Conservation (phyloP, 2,113 vertebrate genomes). For the Hystrix cristata region DNA sequence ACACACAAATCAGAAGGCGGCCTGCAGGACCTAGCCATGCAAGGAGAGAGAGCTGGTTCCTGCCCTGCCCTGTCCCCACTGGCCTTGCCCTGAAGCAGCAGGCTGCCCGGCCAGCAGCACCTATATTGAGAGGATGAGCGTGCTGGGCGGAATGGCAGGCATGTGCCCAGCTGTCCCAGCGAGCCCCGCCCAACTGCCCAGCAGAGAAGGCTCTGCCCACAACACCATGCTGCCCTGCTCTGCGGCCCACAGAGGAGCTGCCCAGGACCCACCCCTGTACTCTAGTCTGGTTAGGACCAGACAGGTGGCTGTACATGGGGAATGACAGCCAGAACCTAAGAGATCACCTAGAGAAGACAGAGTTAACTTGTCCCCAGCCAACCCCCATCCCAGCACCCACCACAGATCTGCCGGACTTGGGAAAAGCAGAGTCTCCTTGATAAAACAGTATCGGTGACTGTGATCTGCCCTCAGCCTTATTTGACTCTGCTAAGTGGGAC, state of each 20-base stretch:
- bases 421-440: neutral
- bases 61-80: neutral
- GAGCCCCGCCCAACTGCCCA: neutral
- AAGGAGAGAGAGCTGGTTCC: conserved; percentile 73
- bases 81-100: conserved; percentile 56
- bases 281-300: neutral
- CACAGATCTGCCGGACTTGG: no score
- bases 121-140: conserved; percentile 75
- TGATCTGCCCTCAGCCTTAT: neutral
- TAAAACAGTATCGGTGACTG: neutral
- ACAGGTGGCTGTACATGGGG: neutral
- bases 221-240: neutral
- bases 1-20: conserved; percentile 79
- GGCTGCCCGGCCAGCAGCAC: conserved; percentile 2
- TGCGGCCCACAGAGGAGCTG: neutral
- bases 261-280: neutral
- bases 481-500: neutral
- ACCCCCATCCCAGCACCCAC: neutral
- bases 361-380: neutral
- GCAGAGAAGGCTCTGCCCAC: fast-evolving
- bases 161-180: conserved; percentile 65
- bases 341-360: neutral
- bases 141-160: conserved; percentile 66
- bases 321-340: neutral
- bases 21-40: conserved; percentile 71